phyloP scores from a whole-genome alignment of 2,797 vertebrate species.

The Halcyon smyrnensis region DNA sequence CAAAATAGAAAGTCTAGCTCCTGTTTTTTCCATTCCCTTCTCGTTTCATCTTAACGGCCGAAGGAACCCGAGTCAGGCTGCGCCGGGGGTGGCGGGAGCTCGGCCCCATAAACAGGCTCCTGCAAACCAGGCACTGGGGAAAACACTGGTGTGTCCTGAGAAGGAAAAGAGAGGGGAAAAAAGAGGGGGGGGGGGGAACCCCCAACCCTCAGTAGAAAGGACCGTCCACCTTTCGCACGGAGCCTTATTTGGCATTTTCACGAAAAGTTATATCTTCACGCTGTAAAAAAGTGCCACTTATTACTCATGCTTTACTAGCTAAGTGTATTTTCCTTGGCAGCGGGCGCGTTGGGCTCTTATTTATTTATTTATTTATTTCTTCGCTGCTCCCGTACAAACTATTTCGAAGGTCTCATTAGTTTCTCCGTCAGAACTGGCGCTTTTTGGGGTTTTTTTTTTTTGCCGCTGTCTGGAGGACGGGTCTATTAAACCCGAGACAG shows the following conservation, averaged over 20 bases:
- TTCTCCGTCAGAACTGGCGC: constrained; percentile 40
- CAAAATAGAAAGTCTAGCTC: constrained; percentile 63
- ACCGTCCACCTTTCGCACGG: neutral
- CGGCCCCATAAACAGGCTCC: neutral
- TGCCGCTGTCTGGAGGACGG: constrained; percentile 32
- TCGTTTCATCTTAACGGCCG: neutral
- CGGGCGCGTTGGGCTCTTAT: neutral
- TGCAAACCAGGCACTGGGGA: neutral
- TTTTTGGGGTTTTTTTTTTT: neutral
- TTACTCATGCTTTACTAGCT: constrained; percentile 68
- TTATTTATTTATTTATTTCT: neutral
- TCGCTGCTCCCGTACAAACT: neutral
- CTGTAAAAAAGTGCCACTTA: constrained; percentile 53
- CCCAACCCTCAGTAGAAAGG: neutral
- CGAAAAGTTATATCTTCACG: constrained; percentile 59
- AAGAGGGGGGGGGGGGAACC: neutral
- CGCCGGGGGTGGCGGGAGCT: neutral
- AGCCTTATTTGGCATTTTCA: constrained; percentile 54
- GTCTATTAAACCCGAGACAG: constrained; percentile 54
- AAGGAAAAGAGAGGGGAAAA: neutral
- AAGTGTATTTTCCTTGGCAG: constrained; percentile 61
- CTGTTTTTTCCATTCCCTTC: constrained; percentile 63
- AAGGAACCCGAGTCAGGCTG: neutral
- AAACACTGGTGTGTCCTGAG: neutral
- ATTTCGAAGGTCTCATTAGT: constrained; percentile 44